Conservation (phyloP, 2,797 vertebrate genomes). For the Chelidonichthys spinosus region DNA sequence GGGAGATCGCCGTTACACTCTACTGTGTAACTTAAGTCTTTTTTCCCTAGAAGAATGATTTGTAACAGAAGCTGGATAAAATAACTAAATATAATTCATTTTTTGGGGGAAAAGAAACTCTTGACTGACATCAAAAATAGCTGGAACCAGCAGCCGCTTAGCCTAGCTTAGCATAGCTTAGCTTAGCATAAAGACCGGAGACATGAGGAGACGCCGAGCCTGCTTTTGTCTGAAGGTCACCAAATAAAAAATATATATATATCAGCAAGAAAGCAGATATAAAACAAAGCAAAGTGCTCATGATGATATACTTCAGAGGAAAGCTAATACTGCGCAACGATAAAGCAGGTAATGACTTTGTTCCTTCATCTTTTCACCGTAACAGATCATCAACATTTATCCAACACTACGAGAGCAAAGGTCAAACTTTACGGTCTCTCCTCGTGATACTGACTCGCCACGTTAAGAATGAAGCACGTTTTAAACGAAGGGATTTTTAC, state of each 20-base stretch:
- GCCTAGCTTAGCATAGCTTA: slow-evolving; percentile 7
- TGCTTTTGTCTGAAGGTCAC: no score
- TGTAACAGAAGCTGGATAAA: slow-evolving; percentile 4
- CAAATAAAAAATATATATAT: background rate
- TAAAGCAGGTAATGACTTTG: background rate
- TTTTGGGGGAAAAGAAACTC: no score
- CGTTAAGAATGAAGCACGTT: background rate
- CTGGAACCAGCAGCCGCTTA: background rate
- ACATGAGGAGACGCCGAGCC: no score
- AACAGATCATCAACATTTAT: background rate
- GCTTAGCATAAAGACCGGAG: no score
- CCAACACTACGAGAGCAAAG: no score
- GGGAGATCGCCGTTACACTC: slow-evolving; percentile 10
- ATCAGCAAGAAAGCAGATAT: slow-evolving; percentile 26
- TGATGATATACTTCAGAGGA: slow-evolving; percentile 18
- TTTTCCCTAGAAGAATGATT: background rate
- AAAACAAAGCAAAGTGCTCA: slow-evolving; percentile 42
- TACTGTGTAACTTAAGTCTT: background rate
- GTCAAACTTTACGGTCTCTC: no score
- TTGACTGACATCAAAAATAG: no score
- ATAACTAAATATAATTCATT: background rate
- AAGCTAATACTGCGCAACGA: slow-evolving; percentile 45
- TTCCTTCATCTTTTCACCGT: background rate
- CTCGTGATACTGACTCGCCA: background rate
- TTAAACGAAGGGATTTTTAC: no score